Conservation (phyloP, 2,113 vertebrate species). For the Eulacestoma nigropectus region DNA sequence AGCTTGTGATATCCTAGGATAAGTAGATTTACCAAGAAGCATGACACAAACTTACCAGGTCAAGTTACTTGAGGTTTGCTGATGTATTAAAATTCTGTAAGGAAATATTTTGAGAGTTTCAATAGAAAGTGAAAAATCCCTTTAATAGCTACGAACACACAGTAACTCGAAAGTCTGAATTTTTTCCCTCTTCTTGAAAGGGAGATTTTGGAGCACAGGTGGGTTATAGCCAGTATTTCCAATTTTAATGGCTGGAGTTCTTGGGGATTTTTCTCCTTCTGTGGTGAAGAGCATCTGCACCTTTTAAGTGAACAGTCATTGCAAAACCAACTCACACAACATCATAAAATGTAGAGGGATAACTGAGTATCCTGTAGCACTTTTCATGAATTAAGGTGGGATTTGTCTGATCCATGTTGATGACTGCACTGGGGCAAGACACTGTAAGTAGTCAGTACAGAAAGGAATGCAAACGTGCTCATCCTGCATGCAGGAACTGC, state of each 20-base stretch:
- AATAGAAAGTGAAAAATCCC: background rate
- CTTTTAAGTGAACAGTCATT: background rate
- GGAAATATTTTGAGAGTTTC: background rate
- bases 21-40: background rate
- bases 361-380: background rate
- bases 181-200: background rate
- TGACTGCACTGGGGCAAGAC: background rate
- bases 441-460: background rate
- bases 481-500: accelerated
- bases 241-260: background rate
- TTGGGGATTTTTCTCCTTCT: background rate
- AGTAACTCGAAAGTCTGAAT: background rate
- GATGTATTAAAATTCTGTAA: background rate
- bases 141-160: background rate
- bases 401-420: background rate
- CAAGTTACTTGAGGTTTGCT: background rate
- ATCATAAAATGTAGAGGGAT: background rate
- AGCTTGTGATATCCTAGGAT: background rate
- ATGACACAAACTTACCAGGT: background rate
- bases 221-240: background rate
- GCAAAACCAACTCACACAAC: background rate
- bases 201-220: background rate
- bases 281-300: background rate
- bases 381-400: background rate
- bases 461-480: background rate